Evolutionary conservation across 2,797 vertebrate species (phyloP).

Genomic region (Sebastes paucispinis): DNA sequence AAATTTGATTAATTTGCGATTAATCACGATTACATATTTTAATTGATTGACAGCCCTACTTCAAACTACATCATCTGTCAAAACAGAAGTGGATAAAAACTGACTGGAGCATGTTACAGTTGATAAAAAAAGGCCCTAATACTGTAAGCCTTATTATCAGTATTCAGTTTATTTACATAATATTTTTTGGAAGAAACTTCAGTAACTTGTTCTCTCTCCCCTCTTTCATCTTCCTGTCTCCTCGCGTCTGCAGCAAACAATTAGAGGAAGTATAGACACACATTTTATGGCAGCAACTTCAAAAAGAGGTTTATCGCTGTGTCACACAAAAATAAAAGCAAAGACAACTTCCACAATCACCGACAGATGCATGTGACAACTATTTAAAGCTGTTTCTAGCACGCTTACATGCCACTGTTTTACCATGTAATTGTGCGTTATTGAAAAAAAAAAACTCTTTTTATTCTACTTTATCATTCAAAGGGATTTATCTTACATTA

Average conservation of each 20-base stretch:
- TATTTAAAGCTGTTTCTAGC: neutral
- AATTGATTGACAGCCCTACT: no score
- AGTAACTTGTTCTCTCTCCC: neutral
- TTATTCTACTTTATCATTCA: no score
- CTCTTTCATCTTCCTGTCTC: neutral
- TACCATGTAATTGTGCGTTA: neutral
- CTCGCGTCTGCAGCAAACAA: conserved; percentile 4
- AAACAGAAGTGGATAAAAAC: neutral
- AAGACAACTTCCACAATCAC: neutral
- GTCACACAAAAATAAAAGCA: conserved; percentile 5
- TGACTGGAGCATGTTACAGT: neutral
- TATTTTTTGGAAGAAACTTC: neutral
- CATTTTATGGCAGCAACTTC: neutral
- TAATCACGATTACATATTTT: no score
- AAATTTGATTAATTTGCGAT: no score
- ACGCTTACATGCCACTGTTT: neutral
- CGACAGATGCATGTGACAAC: neutral
- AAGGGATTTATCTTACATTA: no score
- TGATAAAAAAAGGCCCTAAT: neutral
- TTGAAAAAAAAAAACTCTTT: neutral
- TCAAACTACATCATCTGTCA: neutral
- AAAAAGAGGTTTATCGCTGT: neutral
- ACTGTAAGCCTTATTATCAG: neutral
- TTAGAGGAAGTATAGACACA: neutral
- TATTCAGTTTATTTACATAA: neutral